These are phyloP conservation scores for Phocoena sinus DNA, from an alignment of 2,113 vertebrate species.

Conservation along the genomic window DNA sequence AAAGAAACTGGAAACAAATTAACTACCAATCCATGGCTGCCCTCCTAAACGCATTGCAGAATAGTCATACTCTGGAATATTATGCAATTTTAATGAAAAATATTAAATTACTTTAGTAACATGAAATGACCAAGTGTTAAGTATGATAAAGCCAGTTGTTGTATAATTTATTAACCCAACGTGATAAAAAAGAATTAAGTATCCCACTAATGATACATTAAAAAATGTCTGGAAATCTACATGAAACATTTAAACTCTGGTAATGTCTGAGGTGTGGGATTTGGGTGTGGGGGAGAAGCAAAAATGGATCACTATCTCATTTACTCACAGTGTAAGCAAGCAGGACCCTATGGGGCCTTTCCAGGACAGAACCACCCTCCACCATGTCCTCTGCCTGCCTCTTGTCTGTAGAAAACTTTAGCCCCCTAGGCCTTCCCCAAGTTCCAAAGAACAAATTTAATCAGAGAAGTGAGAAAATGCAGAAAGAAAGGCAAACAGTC, in stretches of 20 bases:
- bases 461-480: not conserved
- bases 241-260: not conserved
- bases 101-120: not conserved
- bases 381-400: not conserved
- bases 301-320: not conserved
- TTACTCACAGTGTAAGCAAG: not conserved
- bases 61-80: not conserved
- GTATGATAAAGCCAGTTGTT: not conserved
- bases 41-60: not conserved
- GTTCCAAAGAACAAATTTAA: not conserved
- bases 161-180: not conserved
- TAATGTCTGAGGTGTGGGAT: not conserved
- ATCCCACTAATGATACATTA: no score
- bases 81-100: not conserved
- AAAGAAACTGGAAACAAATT: not conserved
- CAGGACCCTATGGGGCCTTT: not conserved
- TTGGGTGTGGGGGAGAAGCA: not conserved
- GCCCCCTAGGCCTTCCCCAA: not conserved
- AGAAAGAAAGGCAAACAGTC: not conserved
- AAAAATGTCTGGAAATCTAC: not conserved
- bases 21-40: not conserved
- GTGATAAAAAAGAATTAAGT: not conserved
- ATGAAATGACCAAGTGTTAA: not conserved
- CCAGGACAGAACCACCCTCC: not conserved
- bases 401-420: not conserved